Base-by-base conservation (phyloP, 2,113 vertebrate species). In the Oreochromis aureus region DNA sequence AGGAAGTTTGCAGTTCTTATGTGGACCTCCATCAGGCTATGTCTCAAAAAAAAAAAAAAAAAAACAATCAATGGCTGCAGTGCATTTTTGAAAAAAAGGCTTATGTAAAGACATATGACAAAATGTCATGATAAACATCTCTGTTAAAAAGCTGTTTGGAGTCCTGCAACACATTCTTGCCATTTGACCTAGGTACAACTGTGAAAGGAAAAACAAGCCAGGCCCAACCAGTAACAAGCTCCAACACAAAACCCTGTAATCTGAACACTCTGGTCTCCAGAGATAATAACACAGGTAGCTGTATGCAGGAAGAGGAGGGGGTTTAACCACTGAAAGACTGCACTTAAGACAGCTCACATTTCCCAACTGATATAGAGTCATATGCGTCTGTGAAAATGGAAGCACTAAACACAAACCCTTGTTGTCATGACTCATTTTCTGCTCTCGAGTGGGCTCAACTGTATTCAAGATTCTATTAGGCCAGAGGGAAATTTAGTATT, bases 201-300 rank as follows among this genome's bases (percentile, higher is more conserved):
- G 91, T 82, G 92, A 92, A 94, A 84, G 89, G 84, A 94, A 92
- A 91, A 93, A 95, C 91, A 90, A 81, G 54, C 34, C 1, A 44
- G 22, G 58, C 22, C 32, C 22, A 53, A 89, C 86, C 54, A 81
- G 91, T 90, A 89, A 89, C 92, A 93, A 94, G 92, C 92, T 92
- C 83, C 86, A 89, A 92, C 94, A 92, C 86, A 94, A 88, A 91
- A 90, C 90, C 86, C 93, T 94, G 90, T 93, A 94, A 95, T 93
- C 92, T 87, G 91, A 94, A 92, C 87, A 86, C 90, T 83, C 61
- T 46, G 16, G 81, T 54, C 88, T 83, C 83, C 22, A 9, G 82
- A 91, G 87, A 91, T 91, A 95, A 95, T 93, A 80, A 94, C 92
- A 92, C 91, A 90, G 93, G 89, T 93, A 89, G 88, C n/a, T 76